Base-by-base conservation (phyloP, 1,140 invertebrate species). In the Phenacoccus solenopsis region DNA sequence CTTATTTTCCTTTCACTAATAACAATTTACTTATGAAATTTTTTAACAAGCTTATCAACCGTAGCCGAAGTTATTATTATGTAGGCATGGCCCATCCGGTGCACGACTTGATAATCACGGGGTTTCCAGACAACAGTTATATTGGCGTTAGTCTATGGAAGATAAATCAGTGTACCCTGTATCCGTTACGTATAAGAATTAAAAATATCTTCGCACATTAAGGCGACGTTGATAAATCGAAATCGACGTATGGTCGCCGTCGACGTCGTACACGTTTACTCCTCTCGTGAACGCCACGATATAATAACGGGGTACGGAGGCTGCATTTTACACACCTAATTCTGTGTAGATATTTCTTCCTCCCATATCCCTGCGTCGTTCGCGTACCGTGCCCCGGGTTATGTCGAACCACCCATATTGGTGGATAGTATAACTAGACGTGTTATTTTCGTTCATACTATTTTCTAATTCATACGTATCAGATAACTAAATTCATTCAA, bases 1-100 rank as follows among this genome's bases (percentile, higher is more conserved):
- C 20, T 64, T 64, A 27, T 64, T 64, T 64, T 64, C 25, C 21
- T 64, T 64, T 64, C 59, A 27, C 59, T 64, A 64, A 64, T 64
- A 64, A 64, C 59, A 64, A 64, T 64, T 64, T 64, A 64, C 59
- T 64, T 64, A 64, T 64, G 59, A 64, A 64, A 64, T 64, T 64
- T 64, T 64, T 64, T 64, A 64, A 64, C 59, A 64, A 64, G 59
- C 59, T 64, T 64, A 64, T 64, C 59, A 64, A 64, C 59, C 59
- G 59, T 64, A 64, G 59, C 59, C 13, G 25, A 64, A 64, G 22
- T 64, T 64, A 64, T 64, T 64, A 64, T 64, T 64, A 64, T 64
- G 59, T 64, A 64, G 59, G 59, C 59, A 64, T 64, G 59, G 59
- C 59, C 25, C 59, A 64, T 64, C 59, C 59, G 59, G 59, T 64